These are phyloP conservation scores for Agrypnus murinus DNA, from an alignment of 2,888 invertebrate genomes.

Conservation along the genomic window DNA sequence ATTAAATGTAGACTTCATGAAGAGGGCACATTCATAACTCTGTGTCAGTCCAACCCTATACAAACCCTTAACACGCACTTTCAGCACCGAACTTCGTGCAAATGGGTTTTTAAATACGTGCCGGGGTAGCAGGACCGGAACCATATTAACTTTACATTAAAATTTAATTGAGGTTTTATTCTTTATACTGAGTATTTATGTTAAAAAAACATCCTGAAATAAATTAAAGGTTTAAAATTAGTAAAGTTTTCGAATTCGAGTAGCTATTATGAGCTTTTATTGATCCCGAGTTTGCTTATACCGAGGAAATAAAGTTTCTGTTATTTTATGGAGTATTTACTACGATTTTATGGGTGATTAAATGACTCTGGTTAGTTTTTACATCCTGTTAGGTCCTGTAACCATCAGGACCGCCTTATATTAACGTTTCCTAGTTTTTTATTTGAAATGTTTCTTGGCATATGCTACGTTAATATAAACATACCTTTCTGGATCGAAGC, in stretches of 20 bases:
- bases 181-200: conserved; percentile 26
- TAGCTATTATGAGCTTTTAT: conserved; percentile 36
- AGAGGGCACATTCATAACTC: conserved; percentile 43
- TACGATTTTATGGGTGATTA: conserved; percentile 55
- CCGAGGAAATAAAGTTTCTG: conserved; percentile 46
- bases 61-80: conserved; percentile 48
- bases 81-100: conserved; percentile 45
- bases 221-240: conserved; percentile 43
- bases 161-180: conserved; percentile 40
- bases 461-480: conserved; percentile 24
- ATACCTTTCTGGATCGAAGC: conserved; percentile 4
- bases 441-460: not conserved
- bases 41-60: conserved; percentile 39
- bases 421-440: conserved; percentile 19
- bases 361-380: conserved; percentile 48
- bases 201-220: conserved; percentile 26
- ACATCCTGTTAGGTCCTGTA: conserved; percentile 37
- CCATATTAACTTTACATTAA: conserved; percentile 45
- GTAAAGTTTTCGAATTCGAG: conserved; percentile 42
- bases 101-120: conserved; percentile 56
- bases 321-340: conserved; percentile 56
- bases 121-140: conserved; percentile 41
- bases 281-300: conserved; percentile 38
- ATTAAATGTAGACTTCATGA: conserved; percentile 40
- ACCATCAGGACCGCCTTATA: conserved; percentile 27